Conservation (phyloP, 1,140 invertebrate genomes). For the Mactra quadrangularis region DNA sequence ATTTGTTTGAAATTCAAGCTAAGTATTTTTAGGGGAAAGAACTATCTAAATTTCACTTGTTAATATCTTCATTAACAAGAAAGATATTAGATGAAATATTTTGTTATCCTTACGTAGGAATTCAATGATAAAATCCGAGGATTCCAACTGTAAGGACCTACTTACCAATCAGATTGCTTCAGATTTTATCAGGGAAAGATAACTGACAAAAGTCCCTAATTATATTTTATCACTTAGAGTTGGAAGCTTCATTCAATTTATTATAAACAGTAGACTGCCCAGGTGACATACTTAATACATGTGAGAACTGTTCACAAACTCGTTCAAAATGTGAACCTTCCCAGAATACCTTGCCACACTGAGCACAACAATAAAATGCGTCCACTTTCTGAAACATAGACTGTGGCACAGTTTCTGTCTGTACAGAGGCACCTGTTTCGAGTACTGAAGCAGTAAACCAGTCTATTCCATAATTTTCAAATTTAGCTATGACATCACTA, state of each 20-base stretch:
- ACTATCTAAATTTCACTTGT: too few relatives aligned
- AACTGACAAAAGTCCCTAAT: too few relatives aligned
- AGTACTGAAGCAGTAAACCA: slow-evolving; percentile 65
- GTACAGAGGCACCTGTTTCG: slow-evolving; percentile 80
- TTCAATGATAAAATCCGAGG: too few relatives aligned
- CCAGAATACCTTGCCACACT: slow-evolving; percentile 89
- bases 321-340: slow-evolving; percentile 86
- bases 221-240: too few relatives aligned
- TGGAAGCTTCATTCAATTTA: slow-evolving; percentile 42
- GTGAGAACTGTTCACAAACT: slow-evolving; percentile 79
- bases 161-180: too few relatives aligned
- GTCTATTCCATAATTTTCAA: slow-evolving; percentile 69
- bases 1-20: too few relatives aligned
- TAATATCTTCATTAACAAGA: too few relatives aligned
- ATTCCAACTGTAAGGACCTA: too few relatives aligned
- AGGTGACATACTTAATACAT: slow-evolving; percentile 67
- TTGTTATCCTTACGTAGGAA: too few relatives aligned
- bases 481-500: background rate
- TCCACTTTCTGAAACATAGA: slow-evolving; percentile 84
- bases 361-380: slow-evolving; percentile 87
- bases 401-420: slow-evolving; percentile 85
- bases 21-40: too few relatives aligned
- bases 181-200: too few relatives aligned
- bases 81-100: too few relatives aligned
- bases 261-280: slow-evolving; percentile 37